Evolutionary conservation across 2,113 vertebrate genomes (phyloP), one percentile per base, ranked within the genome.

Genomic region (Propithecus coquereli): DNA sequence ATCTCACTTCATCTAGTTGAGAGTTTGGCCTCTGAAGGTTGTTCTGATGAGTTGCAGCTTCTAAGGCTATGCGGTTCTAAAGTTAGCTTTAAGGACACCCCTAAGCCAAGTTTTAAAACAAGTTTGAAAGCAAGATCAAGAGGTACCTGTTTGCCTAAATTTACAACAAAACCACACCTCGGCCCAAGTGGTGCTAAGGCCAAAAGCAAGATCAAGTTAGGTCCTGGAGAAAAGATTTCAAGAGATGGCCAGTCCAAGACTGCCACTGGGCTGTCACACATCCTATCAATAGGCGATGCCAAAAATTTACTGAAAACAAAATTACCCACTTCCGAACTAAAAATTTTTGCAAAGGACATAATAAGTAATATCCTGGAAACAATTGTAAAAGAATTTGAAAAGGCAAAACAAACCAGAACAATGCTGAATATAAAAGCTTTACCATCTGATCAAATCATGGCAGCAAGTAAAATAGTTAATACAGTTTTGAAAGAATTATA

Each of bases 121-220:
- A 89, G 12, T 91, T 86, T 96, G 61, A 97, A 96, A 91, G 14
- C 61, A 95, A 98, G 20, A 71, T 76, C 97, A 52, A 97, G 97
- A 95, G 50, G 71, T 65, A 94, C 65, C 30, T 30, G 84, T 76
- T 63, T 96, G 47, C 77, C 94, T 34, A 98, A 96, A 89, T 96
- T 89, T 85, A 97, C 61, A 90, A 40, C 85, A 83, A 98, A 93
- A 86, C 2, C 30, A 40, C 77, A 86, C 17, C 6, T 73, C 22
- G 85, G 87, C 52, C 52, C 40, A 54, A 59, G 25, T 52, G 27
- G 0, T 57, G 18, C 43, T 52, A 98, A 96, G 43, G 34, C n/a
- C 45, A 98, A 96, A 86, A 90, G n/a, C 61, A 98, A 95, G 86
- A 77, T 8, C 79, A 96, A 87, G n/a, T 84, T 94, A 37, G 27